These are phyloP conservation scores for Fukomys damarensis DNA, from an alignment of 2,113 vertebrate species.

Conservation along the genomic window DNA sequence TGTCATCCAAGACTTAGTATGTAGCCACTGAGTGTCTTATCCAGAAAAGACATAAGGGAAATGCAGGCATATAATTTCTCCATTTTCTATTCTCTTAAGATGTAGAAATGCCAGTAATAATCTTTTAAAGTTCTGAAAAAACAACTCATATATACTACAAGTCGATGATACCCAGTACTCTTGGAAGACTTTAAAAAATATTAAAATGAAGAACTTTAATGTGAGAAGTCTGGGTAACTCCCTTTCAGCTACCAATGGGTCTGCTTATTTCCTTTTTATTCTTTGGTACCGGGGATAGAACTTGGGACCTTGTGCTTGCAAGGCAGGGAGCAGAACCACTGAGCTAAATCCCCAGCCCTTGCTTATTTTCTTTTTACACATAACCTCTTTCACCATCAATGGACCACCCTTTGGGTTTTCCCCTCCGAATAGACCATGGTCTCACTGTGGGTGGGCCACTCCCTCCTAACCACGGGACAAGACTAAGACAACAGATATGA, in stretches of 20 bases:
- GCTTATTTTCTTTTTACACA: not conserved
- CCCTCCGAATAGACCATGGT: not conserved
- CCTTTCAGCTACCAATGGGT: not conserved
- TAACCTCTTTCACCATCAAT: not conserved
- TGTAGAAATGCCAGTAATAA: not conserved
- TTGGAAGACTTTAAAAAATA: not conserved
- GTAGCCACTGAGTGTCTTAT: not conserved
- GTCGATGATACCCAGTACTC: not conserved
- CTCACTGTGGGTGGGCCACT: not conserved
- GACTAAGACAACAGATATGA: not conserved
- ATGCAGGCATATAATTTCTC: not conserved
- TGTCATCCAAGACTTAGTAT: not conserved
- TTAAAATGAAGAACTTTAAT: not conserved
- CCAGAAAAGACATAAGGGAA: not conserved
- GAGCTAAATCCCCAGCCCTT: no score
- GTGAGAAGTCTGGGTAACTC: not conserved
- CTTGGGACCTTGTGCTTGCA: no score
- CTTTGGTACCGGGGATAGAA: no score
- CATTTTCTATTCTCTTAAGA: not conserved
- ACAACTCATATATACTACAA: not conserved
- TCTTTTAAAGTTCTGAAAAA: not conserved
- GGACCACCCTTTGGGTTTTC: not conserved
- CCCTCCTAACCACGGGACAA: not conserved
- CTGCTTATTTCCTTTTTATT: not conserved
- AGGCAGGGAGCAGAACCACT: no score